Evolutionary conservation across 2,888 invertebrate genomes (phyloP).

Genomic region (Aphidoletes aphidimyza): DNA sequence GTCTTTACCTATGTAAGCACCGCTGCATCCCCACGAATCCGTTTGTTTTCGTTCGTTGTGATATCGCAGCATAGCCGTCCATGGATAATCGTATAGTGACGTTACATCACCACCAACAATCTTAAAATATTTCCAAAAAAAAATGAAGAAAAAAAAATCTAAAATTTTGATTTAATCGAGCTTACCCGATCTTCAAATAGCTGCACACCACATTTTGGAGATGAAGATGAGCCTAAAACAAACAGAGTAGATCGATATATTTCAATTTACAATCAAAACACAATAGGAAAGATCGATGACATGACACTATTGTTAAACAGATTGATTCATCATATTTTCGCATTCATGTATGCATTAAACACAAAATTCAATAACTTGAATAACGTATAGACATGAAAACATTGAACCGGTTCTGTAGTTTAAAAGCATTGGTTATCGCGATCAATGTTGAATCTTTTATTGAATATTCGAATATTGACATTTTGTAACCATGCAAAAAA

Average conservation of each 20-base stretch:
- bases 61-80: constrained; percentile 2
- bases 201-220: constrained; percentile 26
- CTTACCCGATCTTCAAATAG: constrained; percentile 31
- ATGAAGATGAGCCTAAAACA: neutral
- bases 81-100: neutral
- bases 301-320: neutral
- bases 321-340: neutral
- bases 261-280: neutral
- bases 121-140: neutral
- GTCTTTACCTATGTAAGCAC: neutral
- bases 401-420: constrained; percentile 29
- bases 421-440: too few species aligned
- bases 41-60: neutral
- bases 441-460: neutral
- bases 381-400: constrained; percentile 1
- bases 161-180: neutral
- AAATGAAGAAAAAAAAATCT: neutral
- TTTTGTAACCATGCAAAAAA: neutral
- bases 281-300: neutral
- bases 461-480: neutral
- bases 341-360: too few species aligned
- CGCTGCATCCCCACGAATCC: constrained; percentile 37
- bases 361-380: too few species aligned
- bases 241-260: neutral
- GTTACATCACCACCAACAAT: constrained; percentile 18